Percentiles rank a stretch among this genome's conserved stretches.
phyloP scores from a whole-genome alignment of 2,888 invertebrate species.

The Acronicta psi region DNA sequence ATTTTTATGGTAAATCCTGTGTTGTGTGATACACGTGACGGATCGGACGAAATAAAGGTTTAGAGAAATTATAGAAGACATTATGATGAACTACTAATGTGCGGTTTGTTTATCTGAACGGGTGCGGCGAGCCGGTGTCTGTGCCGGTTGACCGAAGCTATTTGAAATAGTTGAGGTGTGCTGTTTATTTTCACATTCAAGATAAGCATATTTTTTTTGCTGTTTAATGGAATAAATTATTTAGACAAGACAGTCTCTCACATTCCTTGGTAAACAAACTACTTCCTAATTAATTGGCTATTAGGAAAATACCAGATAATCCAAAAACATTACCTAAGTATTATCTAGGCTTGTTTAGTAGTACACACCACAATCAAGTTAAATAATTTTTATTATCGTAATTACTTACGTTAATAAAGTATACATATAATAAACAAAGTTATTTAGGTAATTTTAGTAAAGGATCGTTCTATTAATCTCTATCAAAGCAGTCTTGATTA shows the following conservation, averaged over 20 bases:
- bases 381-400: too few species aligned
- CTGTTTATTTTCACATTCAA: slow-evolving; percentile 13
- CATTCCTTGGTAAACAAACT: too few species aligned
- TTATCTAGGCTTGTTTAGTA: too few species aligned
- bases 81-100: slow-evolving; percentile 21
- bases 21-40: slow-evolving; percentile 43
- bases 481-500: slow-evolving; percentile 38
- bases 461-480: slow-evolving; percentile 15
- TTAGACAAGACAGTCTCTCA: too few species aligned
- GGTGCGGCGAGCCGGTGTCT: slow-evolving; percentile 33
- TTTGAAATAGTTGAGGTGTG: slow-evolving; percentile 32
- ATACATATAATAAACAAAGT: neutral
- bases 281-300: too few species aligned
- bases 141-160: slow-evolving; percentile 24
- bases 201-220: neutral
- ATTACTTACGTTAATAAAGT: neutral
- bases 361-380: too few species aligned
- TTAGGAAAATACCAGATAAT: too few species aligned
- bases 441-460: slow-evolving; percentile 16
- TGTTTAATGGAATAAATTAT: too few species aligned
- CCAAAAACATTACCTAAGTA: too few species aligned
- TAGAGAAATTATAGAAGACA: slow-evolving; percentile 12
- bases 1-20: slow-evolving; percentile 33
- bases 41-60: slow-evolving; percentile 7
- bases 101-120: slow-evolving; percentile 45